A percentile compares a stretch with the other conserved stretches of the same genome.
Evolutionary conservation across 2,113 vertebrate genomes (phyloP).

Genomic region (Oncorhynchus kisutch): DNA sequence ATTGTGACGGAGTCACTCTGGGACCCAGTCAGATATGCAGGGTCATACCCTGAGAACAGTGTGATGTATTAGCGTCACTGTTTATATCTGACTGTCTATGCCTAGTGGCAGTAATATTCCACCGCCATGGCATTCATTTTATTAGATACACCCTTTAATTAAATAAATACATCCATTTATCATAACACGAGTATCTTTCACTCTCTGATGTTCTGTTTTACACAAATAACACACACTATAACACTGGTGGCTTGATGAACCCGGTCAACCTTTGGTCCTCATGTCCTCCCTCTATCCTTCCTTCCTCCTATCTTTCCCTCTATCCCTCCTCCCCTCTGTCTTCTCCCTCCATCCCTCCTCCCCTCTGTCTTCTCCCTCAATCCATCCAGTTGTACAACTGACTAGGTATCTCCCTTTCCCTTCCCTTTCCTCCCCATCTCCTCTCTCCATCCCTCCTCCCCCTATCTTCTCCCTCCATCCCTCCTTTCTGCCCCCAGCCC

Average conservation of each 20-base stretch:
- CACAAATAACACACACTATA: not conserved
- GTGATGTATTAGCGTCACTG: not conserved
- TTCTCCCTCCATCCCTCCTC: too few relatives aligned
- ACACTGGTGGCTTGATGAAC: not conserved
- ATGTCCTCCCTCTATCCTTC: too few relatives aligned
- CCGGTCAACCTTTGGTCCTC: conserved; percentile 6
- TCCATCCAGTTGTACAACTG: too few relatives aligned
- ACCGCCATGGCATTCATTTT: not conserved
- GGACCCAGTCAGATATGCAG: conserved; percentile 44
- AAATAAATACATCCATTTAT: not conserved
- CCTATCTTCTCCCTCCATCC: too few relatives aligned
- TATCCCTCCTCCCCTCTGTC: too few relatives aligned
- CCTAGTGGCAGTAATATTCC: not conserved
- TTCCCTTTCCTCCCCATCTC: not conserved
- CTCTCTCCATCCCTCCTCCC: not conserved
- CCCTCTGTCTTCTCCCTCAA: too few relatives aligned
- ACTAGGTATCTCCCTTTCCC: too few relatives aligned
- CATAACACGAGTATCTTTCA: not conserved
- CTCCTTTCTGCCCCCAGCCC: not conserved
- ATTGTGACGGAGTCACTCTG: conserved; percentile 30
- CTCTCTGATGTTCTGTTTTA: not conserved
- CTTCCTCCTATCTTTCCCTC: too few relatives aligned
- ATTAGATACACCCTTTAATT: not conserved
- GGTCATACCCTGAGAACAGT: conserved; percentile 48
- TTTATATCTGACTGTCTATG: not conserved